These are phyloP conservation scores for Mantis religiosa DNA, from an alignment of 2,888 invertebrate genomes.

Conservation along the genomic window DNA sequence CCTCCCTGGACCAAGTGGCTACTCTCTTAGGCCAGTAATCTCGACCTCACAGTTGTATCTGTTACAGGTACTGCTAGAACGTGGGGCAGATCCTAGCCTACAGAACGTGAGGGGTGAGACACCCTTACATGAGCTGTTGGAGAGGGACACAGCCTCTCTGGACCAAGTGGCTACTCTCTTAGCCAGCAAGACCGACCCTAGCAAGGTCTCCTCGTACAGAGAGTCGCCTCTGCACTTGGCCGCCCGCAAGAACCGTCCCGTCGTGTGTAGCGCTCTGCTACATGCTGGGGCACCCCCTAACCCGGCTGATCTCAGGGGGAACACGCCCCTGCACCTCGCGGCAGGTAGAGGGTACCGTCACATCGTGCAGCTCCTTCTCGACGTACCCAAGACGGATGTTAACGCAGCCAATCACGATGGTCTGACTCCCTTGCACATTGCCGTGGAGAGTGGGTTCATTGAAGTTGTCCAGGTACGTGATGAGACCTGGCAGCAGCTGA, in stretches of 20 bases:
- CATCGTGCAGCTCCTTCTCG: slow-evolving; percentile 41
- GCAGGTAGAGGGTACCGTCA: slow-evolving; percentile 43
- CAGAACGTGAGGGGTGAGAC: slow-evolving; percentile 45
- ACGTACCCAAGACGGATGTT: slow-evolving; percentile 39
- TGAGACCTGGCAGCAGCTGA: neutral
- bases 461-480: slow-evolving; percentile 36
- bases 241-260: slow-evolving; percentile 39
- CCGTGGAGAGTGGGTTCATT: slow-evolving; percentile 44
- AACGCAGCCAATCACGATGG: slow-evolving; percentile 41
- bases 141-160: slow-evolving; percentile 31
- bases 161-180: slow-evolving; percentile 30
- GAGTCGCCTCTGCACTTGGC: slow-evolving; percentile 44
- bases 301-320: slow-evolving; percentile 41
- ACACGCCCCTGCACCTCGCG: slow-evolving; percentile 44
- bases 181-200: slow-evolving; percentile 31
- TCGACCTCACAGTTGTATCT: neutral
- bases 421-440: slow-evolving; percentile 42
- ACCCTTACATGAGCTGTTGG: slow-evolving; percentile 40
- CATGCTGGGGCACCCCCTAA: slow-evolving; percentile 39
- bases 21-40: no score
- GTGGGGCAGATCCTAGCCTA: slow-evolving; percentile 41
- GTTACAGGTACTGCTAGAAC: slow-evolving; percentile 39
- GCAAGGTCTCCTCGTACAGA: slow-evolving; percentile 37
- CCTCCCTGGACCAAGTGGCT: no score
- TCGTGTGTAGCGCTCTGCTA: slow-evolving; percentile 38